Conservation (phyloP, 2,888 invertebrate genomes). For the Drosophila prolongata region DNA sequence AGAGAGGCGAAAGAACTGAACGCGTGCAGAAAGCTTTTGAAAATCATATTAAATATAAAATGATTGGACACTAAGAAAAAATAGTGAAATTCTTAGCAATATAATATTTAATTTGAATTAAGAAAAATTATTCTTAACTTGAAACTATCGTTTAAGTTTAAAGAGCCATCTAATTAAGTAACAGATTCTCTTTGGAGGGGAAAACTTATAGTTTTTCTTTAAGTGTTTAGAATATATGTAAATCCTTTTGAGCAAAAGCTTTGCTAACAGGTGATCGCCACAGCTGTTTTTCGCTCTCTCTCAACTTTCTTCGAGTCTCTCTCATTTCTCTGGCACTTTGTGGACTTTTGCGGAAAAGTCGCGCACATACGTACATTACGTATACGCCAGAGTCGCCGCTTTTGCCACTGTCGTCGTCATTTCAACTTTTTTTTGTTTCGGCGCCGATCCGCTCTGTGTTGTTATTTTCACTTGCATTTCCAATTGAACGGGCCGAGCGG, state of each 20-base stretch:
- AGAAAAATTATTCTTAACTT: too few species aligned
- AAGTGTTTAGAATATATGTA: background rate
- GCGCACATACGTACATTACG: slow-evolving; percentile 56
- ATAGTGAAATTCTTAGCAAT: too few species aligned
- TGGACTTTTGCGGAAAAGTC: slow-evolving; percentile 74
- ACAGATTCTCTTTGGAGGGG: too few species aligned
- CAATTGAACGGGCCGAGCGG: slow-evolving; percentile 60
- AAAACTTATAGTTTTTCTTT: too few species aligned
- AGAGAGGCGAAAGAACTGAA: slow-evolving; percentile 4
- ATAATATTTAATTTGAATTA: too few species aligned
- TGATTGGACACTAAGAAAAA: slow-evolving; percentile 7
- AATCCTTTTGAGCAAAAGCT: slow-evolving; percentile 27
- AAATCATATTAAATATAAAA: slow-evolving; percentile 5
- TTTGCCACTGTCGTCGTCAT: slow-evolving; percentile 45
- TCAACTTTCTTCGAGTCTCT: slow-evolving; percentile 22
- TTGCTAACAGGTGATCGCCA: slow-evolving; percentile 58
- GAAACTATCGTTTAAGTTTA: too few species aligned
- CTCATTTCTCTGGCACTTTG: slow-evolving; percentile 56
- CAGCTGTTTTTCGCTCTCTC: slow-evolving; percentile 33
- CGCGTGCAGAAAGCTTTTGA: slow-evolving; percentile 10
- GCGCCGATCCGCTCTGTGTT: slow-evolving; percentile 54
- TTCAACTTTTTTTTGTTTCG: slow-evolving; percentile 67
- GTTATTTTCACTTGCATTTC: slow-evolving; percentile 76
- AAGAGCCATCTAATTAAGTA: too few species aligned
- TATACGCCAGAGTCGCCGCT: slow-evolving; percentile 58